These are phyloP conservation scores for Leptonema lineaticorne DNA, from an alignment of 1,140 invertebrate genomes.

Conservation along the genomic window DNA sequence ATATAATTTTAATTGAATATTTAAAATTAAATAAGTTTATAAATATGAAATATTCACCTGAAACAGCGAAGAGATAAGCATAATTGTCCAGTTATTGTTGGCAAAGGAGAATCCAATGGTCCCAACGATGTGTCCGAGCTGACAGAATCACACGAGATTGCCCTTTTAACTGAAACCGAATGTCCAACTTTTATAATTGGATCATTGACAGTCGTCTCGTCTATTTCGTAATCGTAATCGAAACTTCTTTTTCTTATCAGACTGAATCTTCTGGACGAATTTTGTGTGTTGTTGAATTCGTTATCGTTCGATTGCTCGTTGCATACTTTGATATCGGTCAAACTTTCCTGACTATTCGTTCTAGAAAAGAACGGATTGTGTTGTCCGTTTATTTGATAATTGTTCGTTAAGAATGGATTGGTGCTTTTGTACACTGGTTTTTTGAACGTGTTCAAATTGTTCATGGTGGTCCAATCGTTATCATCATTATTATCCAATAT, in stretches of 20 bases:
- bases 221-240: slow-evolving; percentile 33
- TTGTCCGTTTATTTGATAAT: slow-evolving; percentile 36
- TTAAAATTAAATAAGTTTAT: too few relatives aligned
- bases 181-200: neutral
- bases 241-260: slow-evolving; percentile 31
- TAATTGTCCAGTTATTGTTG: slow-evolving; percentile 37
- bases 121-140: slow-evolving; percentile 77
- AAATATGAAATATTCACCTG: slow-evolving; percentile 25
- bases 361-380: slow-evolving; percentile 38
- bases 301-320: slow-evolving; percentile 33
- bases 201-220: slow-evolving; percentile 15
- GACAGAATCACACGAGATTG: slow-evolving; percentile 79
- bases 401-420: slow-evolving; percentile 38
- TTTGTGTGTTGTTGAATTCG: slow-evolving; percentile 30
- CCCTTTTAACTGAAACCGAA: slow-evolving; percentile 47
- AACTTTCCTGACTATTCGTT: neutral
- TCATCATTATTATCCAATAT: slow-evolving; percentile 27
- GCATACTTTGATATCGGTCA: slow-evolving; percentile 15
- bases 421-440: slow-evolving; percentile 40
- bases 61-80: slow-evolving; percentile 38
- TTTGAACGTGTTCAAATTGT: slow-evolving; percentile 39
- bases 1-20: too few relatives aligned
- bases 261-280: slow-evolving; percentile 15
- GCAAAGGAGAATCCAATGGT: slow-evolving; percentile 35
- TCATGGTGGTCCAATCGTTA: slow-evolving; percentile 38